Evolutionary conservation across 2,113 vertebrate species (phyloP), one percentile per base, ranked within the genome.

Genomic region (Tyto alba): DNA sequence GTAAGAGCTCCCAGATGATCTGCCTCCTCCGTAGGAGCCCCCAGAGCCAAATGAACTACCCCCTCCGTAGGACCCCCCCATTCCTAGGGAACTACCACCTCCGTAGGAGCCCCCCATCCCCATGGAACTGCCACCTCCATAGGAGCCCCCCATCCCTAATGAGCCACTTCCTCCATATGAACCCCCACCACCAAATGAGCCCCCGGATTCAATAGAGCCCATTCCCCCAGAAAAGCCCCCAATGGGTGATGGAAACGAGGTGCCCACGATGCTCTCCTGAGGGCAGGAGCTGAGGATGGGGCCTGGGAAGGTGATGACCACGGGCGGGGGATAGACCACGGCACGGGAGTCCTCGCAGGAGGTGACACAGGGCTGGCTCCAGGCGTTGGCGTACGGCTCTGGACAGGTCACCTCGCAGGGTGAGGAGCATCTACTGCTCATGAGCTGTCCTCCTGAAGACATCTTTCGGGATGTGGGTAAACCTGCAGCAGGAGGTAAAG

Each of bases 311-410:
- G 34, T 80, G 80, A 88, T 10, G 16, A 82, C 30, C 52, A 93
- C 88, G 0, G 92, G 92, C 0, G 82, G 92, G 13, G 92, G 1
- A 2, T 93, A 82, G n/a, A 93, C 6, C 38, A 90, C 76, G 0
- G 88, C 92, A 7, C 38, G 38, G 2, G 87, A 93, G 45, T 93
- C 92, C 13, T 13, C 47, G 0, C 91, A 93, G 22, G 91, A 85
- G 43, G 86, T 85, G 68, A 93, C 43, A 0, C 86, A 93, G 32
- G 91, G 86, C 75, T 75, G 4, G 14, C 4, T 89, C 1, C 48
- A 89, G 68, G 62, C 81, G 0, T 52, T 1, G 0, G 2, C 94
- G 0, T 0, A 68, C 19, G 95, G 95, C 15, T 71, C 15, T 2
- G 52, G 41, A 18, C 90, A 96, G 16, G 23, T 59, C 41, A 95